A percentile compares a stretch with the other conserved stretches of the same genome.
Conservation (phyloP, 2,113 vertebrate genomes). For the Neolamprologus ventralis region DNA sequence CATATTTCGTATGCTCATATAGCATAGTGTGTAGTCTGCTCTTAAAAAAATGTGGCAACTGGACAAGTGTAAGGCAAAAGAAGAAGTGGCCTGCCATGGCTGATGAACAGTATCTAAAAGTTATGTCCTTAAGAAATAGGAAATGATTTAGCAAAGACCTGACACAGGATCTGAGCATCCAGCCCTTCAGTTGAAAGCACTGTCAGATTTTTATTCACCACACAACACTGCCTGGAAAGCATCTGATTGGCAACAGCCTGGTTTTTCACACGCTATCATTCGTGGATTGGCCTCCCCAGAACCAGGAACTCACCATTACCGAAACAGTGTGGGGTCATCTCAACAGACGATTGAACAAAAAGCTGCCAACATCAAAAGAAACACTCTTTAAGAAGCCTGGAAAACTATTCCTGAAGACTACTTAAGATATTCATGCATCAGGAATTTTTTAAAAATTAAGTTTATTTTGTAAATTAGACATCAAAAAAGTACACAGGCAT, state of each 20-base stretch:
- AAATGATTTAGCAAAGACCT: background rate
- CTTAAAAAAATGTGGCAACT: background rate
- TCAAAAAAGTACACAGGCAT: background rate
- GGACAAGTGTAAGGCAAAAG: background rate
- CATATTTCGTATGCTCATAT: background rate
- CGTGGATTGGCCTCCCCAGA: background rate
- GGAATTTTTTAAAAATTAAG: background rate
- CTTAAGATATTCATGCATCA: background rate
- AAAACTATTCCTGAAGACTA: background rate
- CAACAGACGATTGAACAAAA: background rate
- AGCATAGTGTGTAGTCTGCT: background rate
- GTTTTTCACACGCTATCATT: background rate
- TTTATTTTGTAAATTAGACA: background rate
- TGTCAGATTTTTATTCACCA: background rate
- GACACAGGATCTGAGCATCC: background rate
- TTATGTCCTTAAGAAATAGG: background rate
- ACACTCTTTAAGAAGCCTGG: background rate
- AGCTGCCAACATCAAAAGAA: background rate
- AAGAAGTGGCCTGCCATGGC: background rate
- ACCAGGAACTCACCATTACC: background rate
- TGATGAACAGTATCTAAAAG: background rate
- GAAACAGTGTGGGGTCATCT: accelerated
- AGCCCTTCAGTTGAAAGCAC: background rate
- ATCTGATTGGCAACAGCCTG: background rate
- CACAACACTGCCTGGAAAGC: background rate